Base-by-base conservation (phyloP, 2,113 vertebrate species). In the Leucopsar rothschildi region DNA sequence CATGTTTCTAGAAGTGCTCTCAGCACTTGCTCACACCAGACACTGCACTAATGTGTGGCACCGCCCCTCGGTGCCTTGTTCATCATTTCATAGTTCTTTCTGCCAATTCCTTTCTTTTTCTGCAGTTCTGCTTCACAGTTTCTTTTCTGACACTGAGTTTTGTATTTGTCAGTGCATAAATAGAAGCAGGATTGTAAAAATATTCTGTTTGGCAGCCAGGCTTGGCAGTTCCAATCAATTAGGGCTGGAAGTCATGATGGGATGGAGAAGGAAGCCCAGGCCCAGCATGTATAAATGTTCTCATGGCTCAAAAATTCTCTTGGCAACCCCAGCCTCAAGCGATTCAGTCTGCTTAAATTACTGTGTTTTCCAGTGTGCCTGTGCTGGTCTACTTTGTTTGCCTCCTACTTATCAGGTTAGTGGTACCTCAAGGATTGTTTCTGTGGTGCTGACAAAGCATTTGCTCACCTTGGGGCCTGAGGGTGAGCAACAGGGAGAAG, bases 191-290 rank as follows among this genome's bases (percentile, higher is more conserved):
- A 93, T 40, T 96, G 82, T 94, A 92, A 96, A 94, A 97, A 97
- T 97, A 96, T 95, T 97, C 96, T 82, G 61, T 66, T 97, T 97
- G 95, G 94, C 96, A 94, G 94, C 50, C 2, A 3, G 56, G 49
- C 86, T 96, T 96, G 96, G 95, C 96, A 93, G 92, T 96, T 96
- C 94, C 92, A 84, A 88, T 80, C 92, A 95, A 96, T 96, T 97
- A 97, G 70, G 81, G 80, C 85, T 81, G 87, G 93, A 97, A 96
- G 94, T 96, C 94, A 94, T 65, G 88, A 93, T 39, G 72, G 72
- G 90, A 75, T 55, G 35, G 79, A 94, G 86, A 79, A 95, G 60
- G 79, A 64, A 90, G 90, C 80, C 49, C 65, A 86, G 91, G 76
- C 63, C 42, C 64, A 63, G 86, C 55, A 9, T 9, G 8, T 83